These are phyloP conservation scores for Drosophila mayaguana DNA, from an alignment of 2,888 invertebrate genomes.

Conservation along the genomic window DNA sequence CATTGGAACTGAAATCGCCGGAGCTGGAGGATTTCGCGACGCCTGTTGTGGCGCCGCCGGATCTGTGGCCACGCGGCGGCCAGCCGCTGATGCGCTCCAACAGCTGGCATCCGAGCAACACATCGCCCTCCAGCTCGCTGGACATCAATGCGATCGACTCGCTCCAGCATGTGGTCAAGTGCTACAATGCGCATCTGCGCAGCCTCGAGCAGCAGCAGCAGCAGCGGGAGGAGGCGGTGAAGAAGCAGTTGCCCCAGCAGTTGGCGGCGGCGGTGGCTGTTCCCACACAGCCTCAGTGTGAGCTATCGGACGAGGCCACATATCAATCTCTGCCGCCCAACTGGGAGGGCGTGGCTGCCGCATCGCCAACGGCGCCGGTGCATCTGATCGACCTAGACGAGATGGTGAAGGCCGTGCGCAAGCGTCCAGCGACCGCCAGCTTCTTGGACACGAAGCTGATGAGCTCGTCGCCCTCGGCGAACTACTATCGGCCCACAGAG, in stretches of 20 bases:
- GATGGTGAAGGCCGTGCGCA: background rate
- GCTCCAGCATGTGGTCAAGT: conserved; percentile 83
- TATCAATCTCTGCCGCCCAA: conserved; percentile 81
- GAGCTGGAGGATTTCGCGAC: conserved; percentile 91
- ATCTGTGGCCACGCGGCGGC: conserved; percentile 87
- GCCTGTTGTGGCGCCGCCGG: conserved; percentile 88
- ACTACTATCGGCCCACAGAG: conserved; percentile 92
- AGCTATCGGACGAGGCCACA: conserved; percentile 46
- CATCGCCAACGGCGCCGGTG: conserved; percentile 10
- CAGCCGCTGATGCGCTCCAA: conserved; percentile 81
- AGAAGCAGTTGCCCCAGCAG: background rate
- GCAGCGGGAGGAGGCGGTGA: background rate
- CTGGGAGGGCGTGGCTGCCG: conserved; percentile 39
- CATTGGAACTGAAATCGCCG: conserved; percentile 89
- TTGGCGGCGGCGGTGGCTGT: background rate
- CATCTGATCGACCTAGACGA: conserved; percentile 68
- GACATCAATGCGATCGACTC: conserved; percentile 84
- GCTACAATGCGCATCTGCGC: conserved; percentile 82
- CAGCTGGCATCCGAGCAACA: conserved; percentile 74
- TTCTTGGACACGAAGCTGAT: conserved; percentile 86
- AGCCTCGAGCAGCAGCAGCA: conserved; percentile 42
- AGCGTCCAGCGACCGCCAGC: conserved; percentile 64
- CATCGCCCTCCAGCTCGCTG: conserved; percentile 76
- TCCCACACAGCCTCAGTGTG: background rate
- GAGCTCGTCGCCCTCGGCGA: conserved; percentile 87